phyloP scores from a whole-genome alignment of 2,888 invertebrate species.

The Trichogramma evanescens region DNA sequence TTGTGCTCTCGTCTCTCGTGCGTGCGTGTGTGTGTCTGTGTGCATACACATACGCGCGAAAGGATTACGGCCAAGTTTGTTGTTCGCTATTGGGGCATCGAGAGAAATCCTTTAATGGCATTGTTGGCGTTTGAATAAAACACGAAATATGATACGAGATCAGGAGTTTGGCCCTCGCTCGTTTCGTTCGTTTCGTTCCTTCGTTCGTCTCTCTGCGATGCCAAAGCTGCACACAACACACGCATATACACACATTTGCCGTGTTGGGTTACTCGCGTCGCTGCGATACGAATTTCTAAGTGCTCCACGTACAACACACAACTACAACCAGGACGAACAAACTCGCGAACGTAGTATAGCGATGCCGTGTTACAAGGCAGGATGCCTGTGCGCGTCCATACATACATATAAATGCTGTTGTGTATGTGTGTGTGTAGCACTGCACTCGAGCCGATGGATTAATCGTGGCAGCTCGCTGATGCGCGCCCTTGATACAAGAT shows the following conservation, averaged over 20 bases:
- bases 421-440: slow-evolving; percentile 14
- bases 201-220: slow-evolving; percentile 17
- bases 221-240: too few species aligned
- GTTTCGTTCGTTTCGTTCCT: slow-evolving; percentile 20
- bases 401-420: too few species aligned
- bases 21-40: too few species aligned
- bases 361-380: too few species aligned
- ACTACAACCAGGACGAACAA: too few species aligned
- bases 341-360: too few species aligned
- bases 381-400: too few species aligned
- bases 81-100: not conserved
- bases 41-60: not conserved
- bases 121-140: slow-evolving; percentile 47
- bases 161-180: slow-evolving; percentile 14
- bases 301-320: too few species aligned
- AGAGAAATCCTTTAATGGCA: slow-evolving; percentile 45
- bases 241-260: too few species aligned
- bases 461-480: slow-evolving; percentile 41
- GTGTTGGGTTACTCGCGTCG: slow-evolving; percentile 39
- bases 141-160: slow-evolving; percentile 46
- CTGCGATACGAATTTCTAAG: not conserved
- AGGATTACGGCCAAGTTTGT: slow-evolving; percentile 5
- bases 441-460: slow-evolving; percentile 33
- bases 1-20: too few species aligned
- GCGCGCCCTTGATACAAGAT: slow-evolving; percentile 26